Conservation (phyloP, 2,888 invertebrate genomes). For the Enchytraeus crypticus region DNA sequence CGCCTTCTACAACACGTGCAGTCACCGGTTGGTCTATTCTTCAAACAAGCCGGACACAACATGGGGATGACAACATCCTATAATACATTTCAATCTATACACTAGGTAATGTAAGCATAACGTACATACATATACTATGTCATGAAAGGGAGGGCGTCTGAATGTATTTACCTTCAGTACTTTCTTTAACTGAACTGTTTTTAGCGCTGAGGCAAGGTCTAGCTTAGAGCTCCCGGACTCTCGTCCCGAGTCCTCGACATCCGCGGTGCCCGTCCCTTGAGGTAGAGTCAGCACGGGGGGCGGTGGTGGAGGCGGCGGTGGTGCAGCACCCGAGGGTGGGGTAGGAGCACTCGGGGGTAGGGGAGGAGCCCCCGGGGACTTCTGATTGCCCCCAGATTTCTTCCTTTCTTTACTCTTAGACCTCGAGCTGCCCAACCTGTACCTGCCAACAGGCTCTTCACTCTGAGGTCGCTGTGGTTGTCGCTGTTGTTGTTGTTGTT, state of each 20-base stretch:
- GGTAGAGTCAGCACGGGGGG: background rate
- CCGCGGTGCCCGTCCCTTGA: background rate
- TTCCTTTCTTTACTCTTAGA: background rate
- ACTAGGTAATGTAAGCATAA: no score
- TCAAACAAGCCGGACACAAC: no score
- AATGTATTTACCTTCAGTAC: background rate
- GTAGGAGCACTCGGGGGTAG: background rate
- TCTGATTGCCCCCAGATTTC: background rate
- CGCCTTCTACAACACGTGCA: no score
- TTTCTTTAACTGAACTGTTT: background rate
- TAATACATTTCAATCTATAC: no score
- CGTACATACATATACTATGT: no score
- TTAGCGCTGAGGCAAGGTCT: slow-evolving; percentile 1
- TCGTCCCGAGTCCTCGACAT: background rate
- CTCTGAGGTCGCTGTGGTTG: no score
- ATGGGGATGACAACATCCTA: no score
- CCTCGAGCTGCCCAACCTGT: no score
- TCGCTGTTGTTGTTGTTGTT: no score
- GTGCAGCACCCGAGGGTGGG: background rate
- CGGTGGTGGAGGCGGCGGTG: background rate
- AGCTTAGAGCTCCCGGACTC: background rate
- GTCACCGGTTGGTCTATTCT: no score
- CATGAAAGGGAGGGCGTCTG: background rate
- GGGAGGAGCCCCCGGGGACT: background rate
- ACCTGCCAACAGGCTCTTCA: no score